Evolutionary conservation across 2,797 vertebrate species (phyloP), one percentile per base, ranked within the genome.

Genomic region (Rhynchotus rufescens): DNA sequence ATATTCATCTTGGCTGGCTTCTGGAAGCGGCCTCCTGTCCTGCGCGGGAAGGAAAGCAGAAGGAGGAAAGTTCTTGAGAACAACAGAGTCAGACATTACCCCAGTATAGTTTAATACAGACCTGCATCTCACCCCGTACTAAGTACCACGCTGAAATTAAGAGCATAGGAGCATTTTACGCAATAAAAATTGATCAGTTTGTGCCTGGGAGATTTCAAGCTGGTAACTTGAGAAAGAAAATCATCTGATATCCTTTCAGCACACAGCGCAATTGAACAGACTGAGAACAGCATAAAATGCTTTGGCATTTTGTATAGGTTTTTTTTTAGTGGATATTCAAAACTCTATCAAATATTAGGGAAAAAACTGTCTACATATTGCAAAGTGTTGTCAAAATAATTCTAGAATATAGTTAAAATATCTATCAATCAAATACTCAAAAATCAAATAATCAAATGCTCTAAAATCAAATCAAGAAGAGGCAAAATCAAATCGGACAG

Each of bases 1-100:
- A 99, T 99, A 98, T 99, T 99, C 99, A 99, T 99, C 98, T 99
- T 99, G 96, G 97, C 98, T 95, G 98, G 94, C 96, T 98, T 98
- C 88, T 97, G 98, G 96, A 98, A 97, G 97, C 96, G 98, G 96
- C 98, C 98, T 95, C 90, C 91, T 93, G 97, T 96, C 98, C 99
- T 99, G 96, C 9, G 69, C 78, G 40, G 73, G 69, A 73, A 91
- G 6, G 28, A 92, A 79, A 89, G 91, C 0, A 2, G n/a, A n/a
- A n/a, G n/a, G n/a, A n/a, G n/a, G n/a, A n/a, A 66, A 54, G 38
- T 57, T 9, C 28, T 19, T 95, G 72, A 93, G 34, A 34, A 34
- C 32, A 47, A 52, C 28, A 76, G 34, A 74, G 6, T 16, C 40
- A 86, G 67, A 64, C 36, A 73, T 79, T 38, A 36, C 5, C 51